Percentiles rank a stretch among this genome's conserved stretches.
Evolutionary conservation across 2,113 vertebrate genomes (phyloP).

Genomic region (Hippocampus comes): DNA sequence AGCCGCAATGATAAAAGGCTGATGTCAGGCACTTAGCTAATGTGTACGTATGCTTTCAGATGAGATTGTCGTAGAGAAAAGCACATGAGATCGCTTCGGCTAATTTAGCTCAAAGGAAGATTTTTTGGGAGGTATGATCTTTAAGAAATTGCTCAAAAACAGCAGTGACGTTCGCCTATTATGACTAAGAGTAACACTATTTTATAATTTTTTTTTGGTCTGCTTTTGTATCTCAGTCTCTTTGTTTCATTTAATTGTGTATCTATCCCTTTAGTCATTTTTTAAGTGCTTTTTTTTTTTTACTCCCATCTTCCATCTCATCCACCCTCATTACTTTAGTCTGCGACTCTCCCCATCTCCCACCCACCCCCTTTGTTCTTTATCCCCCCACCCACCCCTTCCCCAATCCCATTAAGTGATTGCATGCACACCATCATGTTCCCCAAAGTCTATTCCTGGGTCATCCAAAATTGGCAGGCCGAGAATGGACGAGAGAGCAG

Average conservation of each 20-base stretch:
- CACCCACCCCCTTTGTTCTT: not conserved
- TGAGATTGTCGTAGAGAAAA: not conserved
- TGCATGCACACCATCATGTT: conserved; percentile 41
- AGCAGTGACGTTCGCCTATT: not conserved
- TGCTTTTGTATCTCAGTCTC: not conserved
- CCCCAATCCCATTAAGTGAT: conserved; percentile 62
- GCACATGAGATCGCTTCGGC: no score
- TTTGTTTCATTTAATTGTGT: conserved; percentile 2
- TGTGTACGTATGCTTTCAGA: not conserved
- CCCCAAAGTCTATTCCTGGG: conserved; percentile 16
- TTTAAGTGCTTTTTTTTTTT: conserved; percentile 6
- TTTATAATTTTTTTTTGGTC: not conserved
- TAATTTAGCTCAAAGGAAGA: not conserved
- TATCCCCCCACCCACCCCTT: not conserved
- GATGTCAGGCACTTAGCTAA: not conserved
- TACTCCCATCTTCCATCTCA: not conserved
- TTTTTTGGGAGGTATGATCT: not conserved
- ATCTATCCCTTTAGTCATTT: conserved; percentile 10
- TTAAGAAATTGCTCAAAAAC: not conserved
- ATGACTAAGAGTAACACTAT: not conserved
- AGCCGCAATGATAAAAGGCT: not conserved
- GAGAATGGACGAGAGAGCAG: conserved; percentile 25
- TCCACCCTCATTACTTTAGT: not conserved
- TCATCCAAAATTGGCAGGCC: conserved; percentile 24
- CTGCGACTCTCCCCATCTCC: conserved; percentile 1